A percentile compares a stretch with the other conserved stretches of the same genome.
These are phyloP conservation scores for Salvelinus namaycush DNA, from an alignment of 2,113 vertebrate species.

Conservation along the genomic window DNA sequence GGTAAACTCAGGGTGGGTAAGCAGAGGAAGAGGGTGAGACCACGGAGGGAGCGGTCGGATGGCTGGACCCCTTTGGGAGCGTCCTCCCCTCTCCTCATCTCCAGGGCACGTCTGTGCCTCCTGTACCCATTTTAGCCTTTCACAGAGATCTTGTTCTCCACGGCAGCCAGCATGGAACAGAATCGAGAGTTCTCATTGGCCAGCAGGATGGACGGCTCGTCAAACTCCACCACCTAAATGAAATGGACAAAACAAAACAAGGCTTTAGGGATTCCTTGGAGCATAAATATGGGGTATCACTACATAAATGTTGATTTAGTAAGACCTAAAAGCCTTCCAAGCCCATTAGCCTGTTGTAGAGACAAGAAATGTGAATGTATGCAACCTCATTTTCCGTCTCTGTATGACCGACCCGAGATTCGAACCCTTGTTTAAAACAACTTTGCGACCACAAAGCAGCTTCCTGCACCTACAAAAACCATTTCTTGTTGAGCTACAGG, in stretches of 20 bases:
- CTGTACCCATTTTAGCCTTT: conserved; percentile 78
- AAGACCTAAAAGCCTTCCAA: not conserved
- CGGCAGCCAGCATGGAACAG: conserved; percentile 89
- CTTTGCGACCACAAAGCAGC: no score
- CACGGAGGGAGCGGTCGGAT: conserved; percentile 51
- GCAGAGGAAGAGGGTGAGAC: conserved; percentile 43
- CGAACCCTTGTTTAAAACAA: no score
- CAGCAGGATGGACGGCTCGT: conserved; percentile 86
- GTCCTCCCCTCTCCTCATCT: conserved; percentile 18
- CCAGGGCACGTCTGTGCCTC: conserved; percentile 10
- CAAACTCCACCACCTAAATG: conserved; percentile 88
- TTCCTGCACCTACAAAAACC: no score
- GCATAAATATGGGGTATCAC: conserved; percentile 16
- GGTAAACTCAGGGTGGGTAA: conserved; percentile 21
- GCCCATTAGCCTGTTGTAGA: no score
- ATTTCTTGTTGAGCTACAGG: no score
- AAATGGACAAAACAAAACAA: conserved; percentile 13
- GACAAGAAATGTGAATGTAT: no score
- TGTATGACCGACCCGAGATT: no score
- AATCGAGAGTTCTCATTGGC: conserved; percentile 93
- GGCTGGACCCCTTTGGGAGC: conserved; percentile 59
- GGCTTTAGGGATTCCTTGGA: not conserved
- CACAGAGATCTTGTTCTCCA: conserved; percentile 90
- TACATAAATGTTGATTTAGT: conserved; percentile 6
- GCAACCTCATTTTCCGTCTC: no score